Evolutionary conservation across 2,797 vertebrate species (phyloP), one percentile per base, ranked within the genome.

Genomic region (Notoglanidium macrostoma): DNA sequence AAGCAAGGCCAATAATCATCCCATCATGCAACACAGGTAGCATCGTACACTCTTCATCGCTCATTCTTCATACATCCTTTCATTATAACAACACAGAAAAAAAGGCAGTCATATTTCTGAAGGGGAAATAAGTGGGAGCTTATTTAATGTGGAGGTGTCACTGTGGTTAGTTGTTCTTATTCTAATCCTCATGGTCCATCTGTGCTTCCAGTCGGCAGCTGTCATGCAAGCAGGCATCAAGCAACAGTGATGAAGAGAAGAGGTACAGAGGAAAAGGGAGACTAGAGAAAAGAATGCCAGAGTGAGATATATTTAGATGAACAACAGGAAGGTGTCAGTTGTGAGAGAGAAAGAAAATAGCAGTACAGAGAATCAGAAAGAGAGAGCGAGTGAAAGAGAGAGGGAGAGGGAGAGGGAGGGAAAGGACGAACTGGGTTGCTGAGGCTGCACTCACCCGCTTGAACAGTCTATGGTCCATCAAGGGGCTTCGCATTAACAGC

Each of bases 391-490:
- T 92, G 88, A 91, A 83, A 87, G 23, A 83, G 9, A 78, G 51
- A 29, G 67, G 89, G 83, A 70, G 72, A 10, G 15, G 23, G 23
- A 54, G 46, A 19, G 49, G 15, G 49, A 0, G 73, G 15, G 95
- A 86, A 91, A 88, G 93, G 91, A 95, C 92, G 92, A 94, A 96
- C 96, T 97, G 96, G 96, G 97, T 97, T 96, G 97, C 98, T 98
- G 96, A 98, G 97, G 96, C 97, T 97, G 96, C 96, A 99, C 98
- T 99, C 98, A 99, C 98, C 98, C 98, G 97, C 98, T 97, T 98
- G 98, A 97, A 99, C 97, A 98, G 98, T 97, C 98, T 99, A 99
- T 97, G 98, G 97, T 99, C 98, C 98, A 98, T 97, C 97, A 99
- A 98, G 95, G 98, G 98, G 98, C 98, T 99, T 99, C 94, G 96